phyloP scores from a whole-genome alignment of 2,888 invertebrate genomes.

The Melieria omissa region DNA sequence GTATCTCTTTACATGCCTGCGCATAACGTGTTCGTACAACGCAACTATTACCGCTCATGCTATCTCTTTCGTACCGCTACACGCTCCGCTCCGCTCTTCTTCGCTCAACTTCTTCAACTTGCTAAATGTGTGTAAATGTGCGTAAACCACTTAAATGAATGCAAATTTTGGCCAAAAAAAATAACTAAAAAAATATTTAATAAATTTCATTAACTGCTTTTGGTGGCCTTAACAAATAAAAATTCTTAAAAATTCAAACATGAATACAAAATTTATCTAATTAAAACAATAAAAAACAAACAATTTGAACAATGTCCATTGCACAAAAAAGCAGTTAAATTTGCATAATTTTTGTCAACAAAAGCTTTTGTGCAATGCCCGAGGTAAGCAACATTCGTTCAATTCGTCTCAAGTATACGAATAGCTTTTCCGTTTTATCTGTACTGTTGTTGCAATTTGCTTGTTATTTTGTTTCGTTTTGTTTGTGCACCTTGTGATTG shows the following conservation, averaged over 20 bases:
- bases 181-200: conserved; percentile 29
- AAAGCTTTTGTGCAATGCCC: conserved; percentile 62
- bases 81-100: conserved; percentile 20
- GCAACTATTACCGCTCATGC: conserved; percentile 16
- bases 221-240: neutral
- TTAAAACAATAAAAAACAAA: conserved; percentile 38
- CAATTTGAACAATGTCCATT: conserved; percentile 15
- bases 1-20: conserved; percentile 58
- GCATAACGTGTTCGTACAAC: conserved; percentile 39
- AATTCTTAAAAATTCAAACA: neutral
- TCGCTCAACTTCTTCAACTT: too few relatives aligned
- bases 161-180: conserved; percentile 26
- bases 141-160: too few relatives aligned
- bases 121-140: too few relatives aligned
- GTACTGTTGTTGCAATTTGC: conserved; percentile 21
- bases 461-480: conserved; percentile 17
- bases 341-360: conserved; percentile 62
- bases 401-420: too few relatives aligned
- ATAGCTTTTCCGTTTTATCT: neutral
- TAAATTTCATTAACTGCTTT: conserved; percentile 19
- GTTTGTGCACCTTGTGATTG: conserved; percentile 20
- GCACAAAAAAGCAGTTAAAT: conserved; percentile 53
- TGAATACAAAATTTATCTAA: conserved; percentile 21
- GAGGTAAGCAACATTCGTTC: conserved; percentile 40
- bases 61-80: too few relatives aligned